Conservation (phyloP, 2,888 invertebrate genomes). For the Euplagia quadripunctaria region DNA sequence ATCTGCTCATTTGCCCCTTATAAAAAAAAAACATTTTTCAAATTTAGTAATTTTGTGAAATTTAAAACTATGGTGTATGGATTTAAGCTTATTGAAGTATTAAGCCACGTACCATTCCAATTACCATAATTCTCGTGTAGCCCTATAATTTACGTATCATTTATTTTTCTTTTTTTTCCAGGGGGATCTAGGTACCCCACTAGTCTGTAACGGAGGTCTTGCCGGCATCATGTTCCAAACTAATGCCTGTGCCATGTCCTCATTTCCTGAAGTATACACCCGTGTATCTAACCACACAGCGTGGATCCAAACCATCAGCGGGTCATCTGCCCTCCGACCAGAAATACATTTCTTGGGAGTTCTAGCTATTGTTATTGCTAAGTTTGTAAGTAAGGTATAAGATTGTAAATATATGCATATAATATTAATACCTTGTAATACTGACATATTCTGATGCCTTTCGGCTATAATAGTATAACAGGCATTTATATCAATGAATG, state of each 20-base stretch:
- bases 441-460: too few species aligned
- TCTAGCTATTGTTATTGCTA: slow-evolving; percentile 47
- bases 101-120: too few species aligned
- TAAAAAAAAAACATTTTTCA: too few species aligned
- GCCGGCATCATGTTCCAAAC: slow-evolving; percentile 63
- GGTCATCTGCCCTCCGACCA: slow-evolving; percentile 56
- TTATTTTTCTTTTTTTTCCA: slow-evolving; percentile 35
- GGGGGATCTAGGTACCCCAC: slow-evolving; percentile 66
- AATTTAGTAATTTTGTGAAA: too few species aligned
- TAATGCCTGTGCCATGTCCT: slow-evolving; percentile 49
- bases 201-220: slow-evolving; percentile 62
- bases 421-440: too few species aligned
- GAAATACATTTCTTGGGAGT: slow-evolving; percentile 53
- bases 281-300: slow-evolving; percentile 65
- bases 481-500: too few species aligned
- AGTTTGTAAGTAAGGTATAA: slow-evolving; percentile 34
- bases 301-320: slow-evolving; percentile 63
- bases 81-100: too few species aligned
- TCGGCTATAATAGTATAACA: too few species aligned
- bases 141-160: not conserved
- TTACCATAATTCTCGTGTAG: too few species aligned
- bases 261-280: slow-evolving; percentile 68
- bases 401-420: too few species aligned
- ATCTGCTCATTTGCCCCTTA: too few species aligned
- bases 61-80: too few species aligned